Base-by-base conservation (phyloP, 2,113 vertebrate species). In the Trogon surrucura region DNA sequence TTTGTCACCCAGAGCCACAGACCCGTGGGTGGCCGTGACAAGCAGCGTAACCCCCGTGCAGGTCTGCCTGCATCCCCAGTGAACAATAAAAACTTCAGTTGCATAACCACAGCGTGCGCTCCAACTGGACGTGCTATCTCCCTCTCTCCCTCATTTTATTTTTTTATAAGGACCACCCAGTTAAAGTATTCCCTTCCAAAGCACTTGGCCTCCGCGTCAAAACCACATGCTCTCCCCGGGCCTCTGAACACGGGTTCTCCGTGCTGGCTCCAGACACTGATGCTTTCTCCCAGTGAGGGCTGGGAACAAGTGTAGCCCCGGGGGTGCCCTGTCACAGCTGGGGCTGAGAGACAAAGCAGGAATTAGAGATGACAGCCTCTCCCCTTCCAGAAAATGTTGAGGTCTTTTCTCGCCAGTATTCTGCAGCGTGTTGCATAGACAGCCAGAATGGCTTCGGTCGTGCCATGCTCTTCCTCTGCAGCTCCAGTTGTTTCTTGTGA, bases 221-320 rank as follows among this genome's bases (percentile, higher is more conserved):
- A 86, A 47, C 64, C 91, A 18, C 64, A 22, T 0, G 2, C 25
- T 80, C 50, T 87, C 27, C 34, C 66, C 60, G 74, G 61, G 57
- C n/a, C n/a, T 48, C 56, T 1, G 1, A 88, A 53, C 22, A 9
- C 0, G 0, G 41, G 11, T n/a, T 85, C 71, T 69, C 85, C 0
- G 0, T 53, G 64, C 74, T 60, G 53, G 29, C 29, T 72, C 47
- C 67, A 41, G n/a, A 38, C 58, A 13, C 53, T 6, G 32, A 1
- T 13, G 57, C 29, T 54, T 53, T 29, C 58, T 71, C 44, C 58
- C 44, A 17, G 18, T 1, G 34, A 80, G 71, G 38, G 19, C 38
- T 88, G 80, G 23, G 29, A 80, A 36, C 19, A 50, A 38, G 20
- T 1, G 20, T 6, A 10, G 13, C 4, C 30, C 44, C 21, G 1